Conservation (phyloP, 2,888 invertebrate genomes). For the Drosophila pseudotalamancana region DNA sequence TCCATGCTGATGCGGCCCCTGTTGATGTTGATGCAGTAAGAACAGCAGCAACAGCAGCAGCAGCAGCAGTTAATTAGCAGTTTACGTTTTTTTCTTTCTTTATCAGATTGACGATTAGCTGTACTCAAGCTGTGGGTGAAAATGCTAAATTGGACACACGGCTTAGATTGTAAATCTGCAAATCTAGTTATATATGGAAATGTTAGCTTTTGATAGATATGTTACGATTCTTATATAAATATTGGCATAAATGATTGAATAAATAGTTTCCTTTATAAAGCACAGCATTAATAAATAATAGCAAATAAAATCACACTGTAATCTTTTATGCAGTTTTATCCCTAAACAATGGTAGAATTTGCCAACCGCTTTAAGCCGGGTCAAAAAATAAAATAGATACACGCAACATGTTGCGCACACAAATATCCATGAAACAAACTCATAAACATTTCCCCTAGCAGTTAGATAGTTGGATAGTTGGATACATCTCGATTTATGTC, state of each 20-base stretch:
- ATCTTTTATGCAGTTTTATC: too few relatives aligned
- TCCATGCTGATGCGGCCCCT: conserved; percentile 32
- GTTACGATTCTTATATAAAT: too few relatives aligned
- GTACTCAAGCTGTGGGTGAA: conserved; percentile 7
- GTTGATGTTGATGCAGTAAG: conserved; percentile 24
- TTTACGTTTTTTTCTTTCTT: conserved; percentile 32
- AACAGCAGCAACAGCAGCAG: conserved; percentile 3
- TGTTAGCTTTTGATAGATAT: too few relatives aligned
- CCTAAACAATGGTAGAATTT: too few relatives aligned
- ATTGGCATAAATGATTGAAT: too few relatives aligned
- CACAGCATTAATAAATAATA: too few relatives aligned
- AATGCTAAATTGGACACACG: not conserved
- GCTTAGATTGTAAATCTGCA: too few relatives aligned
- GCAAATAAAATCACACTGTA: too few relatives aligned
- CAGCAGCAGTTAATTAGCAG: conserved; percentile 53
- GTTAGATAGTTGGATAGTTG: too few relatives aligned
- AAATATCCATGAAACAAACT: conserved; percentile 24
- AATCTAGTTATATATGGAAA: too few relatives aligned
- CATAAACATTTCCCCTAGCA: conserved; percentile 10
- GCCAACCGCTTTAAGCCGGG: conserved; percentile 33
- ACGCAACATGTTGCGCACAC: conserved; percentile 49
- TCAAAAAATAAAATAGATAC: conserved; percentile 21
- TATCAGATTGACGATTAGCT: conserved; percentile 50
- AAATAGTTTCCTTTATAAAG: too few relatives aligned
- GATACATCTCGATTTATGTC: conserved; percentile 34